A percentile compares a stretch with the other conserved stretches of the same genome.
phyloP scores from a whole-genome alignment of 2,797 vertebrate species.

The Enteromius afrohamiltoni region DNA sequence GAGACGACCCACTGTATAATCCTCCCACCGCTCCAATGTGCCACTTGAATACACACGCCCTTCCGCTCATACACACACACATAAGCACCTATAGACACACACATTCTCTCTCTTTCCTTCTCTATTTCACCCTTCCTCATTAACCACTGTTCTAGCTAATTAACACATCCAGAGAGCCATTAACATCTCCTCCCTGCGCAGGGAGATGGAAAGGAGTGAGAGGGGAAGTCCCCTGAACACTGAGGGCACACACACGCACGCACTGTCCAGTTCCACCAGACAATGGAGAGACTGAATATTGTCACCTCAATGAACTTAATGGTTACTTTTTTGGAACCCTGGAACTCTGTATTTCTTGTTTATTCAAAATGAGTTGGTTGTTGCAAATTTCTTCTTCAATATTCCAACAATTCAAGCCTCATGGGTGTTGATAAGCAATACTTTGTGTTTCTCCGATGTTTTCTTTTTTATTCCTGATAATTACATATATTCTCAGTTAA shows the following conservation, averaged over 20 bases:
- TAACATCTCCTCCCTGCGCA: constrained; percentile 59
- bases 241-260: constrained; percentile 40
- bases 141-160: constrained; percentile 62
- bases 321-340: neutral
- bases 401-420: neutral
- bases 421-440: neutral
- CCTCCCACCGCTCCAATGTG: constrained; percentile 22
- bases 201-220: constrained; percentile 40
- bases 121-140: constrained; percentile 55
- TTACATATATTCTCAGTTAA: neutral
- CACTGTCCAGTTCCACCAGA: constrained; percentile 24
- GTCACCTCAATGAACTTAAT: neutral
- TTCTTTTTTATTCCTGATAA: neutral
- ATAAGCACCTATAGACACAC: constrained; percentile 28
- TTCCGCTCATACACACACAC: constrained; percentile 26
- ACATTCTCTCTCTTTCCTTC: constrained; percentile 19
- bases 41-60: constrained; percentile 44
- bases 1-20: constrained; percentile 25
- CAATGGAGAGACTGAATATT: constrained; percentile 5
- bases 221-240: constrained; percentile 44
- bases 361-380: neutral
- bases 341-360: neutral
- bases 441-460: neutral
- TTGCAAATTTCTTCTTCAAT: too few relatives aligned
- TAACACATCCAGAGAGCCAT: constrained; percentile 64